Evolutionary conservation across 37 sponge, comb jelly and placozoan species (phyloP).

Genomic region (Eunapius fragilis): DNA sequence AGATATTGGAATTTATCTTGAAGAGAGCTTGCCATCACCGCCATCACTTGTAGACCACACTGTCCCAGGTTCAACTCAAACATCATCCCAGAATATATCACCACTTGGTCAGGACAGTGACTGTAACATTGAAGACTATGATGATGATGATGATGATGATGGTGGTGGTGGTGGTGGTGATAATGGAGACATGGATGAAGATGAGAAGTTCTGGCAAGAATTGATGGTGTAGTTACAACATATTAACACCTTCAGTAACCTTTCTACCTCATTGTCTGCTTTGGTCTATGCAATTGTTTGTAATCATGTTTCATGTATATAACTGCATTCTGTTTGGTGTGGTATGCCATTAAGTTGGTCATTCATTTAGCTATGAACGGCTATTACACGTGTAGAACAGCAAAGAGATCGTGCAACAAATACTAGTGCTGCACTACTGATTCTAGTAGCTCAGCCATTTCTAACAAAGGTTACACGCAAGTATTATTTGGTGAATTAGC

Average conservation of each 20-base stretch:
- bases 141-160: constrained; percentile 30
- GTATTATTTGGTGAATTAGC: too few species aligned
- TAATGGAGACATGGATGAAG: constrained; percentile 24
- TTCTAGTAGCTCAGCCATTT: too few species aligned
- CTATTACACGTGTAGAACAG: too few species aligned
- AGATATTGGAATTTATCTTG: neutral
- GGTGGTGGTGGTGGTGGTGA: constrained; percentile 23
- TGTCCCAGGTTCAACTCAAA: neutral
- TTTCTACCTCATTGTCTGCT: too few species aligned
- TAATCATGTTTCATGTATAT: neutral
- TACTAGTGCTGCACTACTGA: too few species aligned
- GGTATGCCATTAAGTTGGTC: too few species aligned
- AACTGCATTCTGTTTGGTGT: too few species aligned
- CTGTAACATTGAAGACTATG: constrained; percentile 53
- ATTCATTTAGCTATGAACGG: too few species aligned
- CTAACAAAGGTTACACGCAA: too few species aligned
- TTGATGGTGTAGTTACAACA: neutral
- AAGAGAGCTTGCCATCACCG: neutral
- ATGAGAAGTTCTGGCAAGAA: neutral
- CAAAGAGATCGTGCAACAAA: too few species aligned
- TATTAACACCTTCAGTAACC: neutral
- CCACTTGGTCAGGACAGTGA: constrained; percentile 17
- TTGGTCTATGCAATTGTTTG: neutral
- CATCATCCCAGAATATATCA: constrained; percentile 25
- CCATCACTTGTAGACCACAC: neutral